Evolutionary conservation across 2,113 vertebrate genomes (phyloP).

Genomic region (Phylloscopus trochilus): DNA sequence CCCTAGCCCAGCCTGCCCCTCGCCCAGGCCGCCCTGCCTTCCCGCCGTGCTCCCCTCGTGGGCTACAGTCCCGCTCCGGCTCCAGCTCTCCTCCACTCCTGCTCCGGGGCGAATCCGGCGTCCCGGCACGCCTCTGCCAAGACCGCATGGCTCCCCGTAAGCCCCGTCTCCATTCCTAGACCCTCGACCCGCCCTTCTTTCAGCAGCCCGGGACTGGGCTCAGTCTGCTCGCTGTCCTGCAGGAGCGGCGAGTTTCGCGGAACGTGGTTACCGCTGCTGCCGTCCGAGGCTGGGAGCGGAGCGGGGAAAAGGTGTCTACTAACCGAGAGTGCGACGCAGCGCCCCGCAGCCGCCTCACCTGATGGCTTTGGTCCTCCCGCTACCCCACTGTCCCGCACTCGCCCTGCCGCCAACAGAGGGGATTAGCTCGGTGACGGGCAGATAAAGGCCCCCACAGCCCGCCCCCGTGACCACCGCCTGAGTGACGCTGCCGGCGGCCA

Average conservation of each 20-base stretch:
- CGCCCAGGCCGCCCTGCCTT: not conserved
- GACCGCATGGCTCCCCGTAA: not conserved
- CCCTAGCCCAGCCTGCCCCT: not conserved
- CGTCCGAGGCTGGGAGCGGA: not conserved
- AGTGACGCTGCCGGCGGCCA: constrained; percentile 9
- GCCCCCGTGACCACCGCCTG: not conserved
- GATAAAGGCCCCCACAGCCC: not conserved
- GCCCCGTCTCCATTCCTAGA: not conserved
- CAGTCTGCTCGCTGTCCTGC: not conserved
- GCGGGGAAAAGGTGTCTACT: accelerated
- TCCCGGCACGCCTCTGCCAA: too few species aligned
- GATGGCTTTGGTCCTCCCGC: accelerated
- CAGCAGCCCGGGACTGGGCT: not conserved
- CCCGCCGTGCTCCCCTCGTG: not conserved
- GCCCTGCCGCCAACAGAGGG: accelerated
- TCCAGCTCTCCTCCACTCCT: not conserved
- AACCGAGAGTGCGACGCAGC: not conserved
- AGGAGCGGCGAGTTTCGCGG: not conserved
- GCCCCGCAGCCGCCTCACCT: not conserved
- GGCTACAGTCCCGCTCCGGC: not conserved
- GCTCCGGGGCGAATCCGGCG: accelerated
- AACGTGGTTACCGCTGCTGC: not conserved
- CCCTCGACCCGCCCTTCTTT: not conserved
- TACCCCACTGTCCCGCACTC: accelerated
- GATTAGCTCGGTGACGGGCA: accelerated